Percentiles rank a stretch among this genome's conserved stretches.
phyloP scores from a whole-genome alignment of 2,113 vertebrate genomes.

The Xyliphius kryptos region DNA sequence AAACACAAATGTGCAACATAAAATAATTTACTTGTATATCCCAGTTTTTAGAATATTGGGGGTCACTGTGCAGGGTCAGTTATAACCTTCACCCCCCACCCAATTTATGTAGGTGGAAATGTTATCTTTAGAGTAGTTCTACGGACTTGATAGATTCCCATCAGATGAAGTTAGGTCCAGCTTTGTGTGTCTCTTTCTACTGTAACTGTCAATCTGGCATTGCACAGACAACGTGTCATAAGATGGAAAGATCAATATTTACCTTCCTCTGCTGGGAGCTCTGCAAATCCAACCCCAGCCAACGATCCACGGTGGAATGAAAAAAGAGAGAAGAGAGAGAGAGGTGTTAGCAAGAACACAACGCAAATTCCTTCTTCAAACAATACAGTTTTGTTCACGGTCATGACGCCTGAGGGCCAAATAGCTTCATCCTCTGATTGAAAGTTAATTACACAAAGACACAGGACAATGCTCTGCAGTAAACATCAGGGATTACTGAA shows the following conservation, averaged over 20 bases:
- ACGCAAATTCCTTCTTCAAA: conserved; percentile 16
- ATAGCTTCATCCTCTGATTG: conserved; percentile 26
- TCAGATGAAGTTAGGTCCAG: conserved; percentile 1
- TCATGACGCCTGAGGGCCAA: not conserved
- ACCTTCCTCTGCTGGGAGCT: conserved; percentile 77
- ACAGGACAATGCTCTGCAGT: conserved; percentile 9
- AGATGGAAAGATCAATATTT: conserved; percentile 68
- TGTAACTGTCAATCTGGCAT: conserved; percentile 39
- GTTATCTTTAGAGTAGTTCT: too few species aligned
- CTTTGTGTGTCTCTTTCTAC: conserved; percentile 36
- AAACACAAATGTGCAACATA: too few species aligned
- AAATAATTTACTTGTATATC: too few species aligned
- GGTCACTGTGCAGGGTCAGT: too few species aligned
- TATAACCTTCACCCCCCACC: too few species aligned
- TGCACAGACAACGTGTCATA: conserved; percentile 38
- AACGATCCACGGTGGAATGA: conserved; percentile 43
- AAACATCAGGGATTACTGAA: conserved; percentile 16
- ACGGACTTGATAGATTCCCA: too few species aligned
- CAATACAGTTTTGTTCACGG: conserved; percentile 5
- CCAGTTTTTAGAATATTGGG: too few species aligned
- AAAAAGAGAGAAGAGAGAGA: not conserved
- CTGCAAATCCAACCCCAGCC: conserved; percentile 53
- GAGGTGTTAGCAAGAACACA: conserved; percentile 24
- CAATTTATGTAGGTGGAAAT: too few species aligned
- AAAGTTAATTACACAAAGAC: conserved; percentile 36